Evolutionary conservation across 2,888 invertebrate species (phyloP).

Genomic region (Drosophila cracens): DNA sequence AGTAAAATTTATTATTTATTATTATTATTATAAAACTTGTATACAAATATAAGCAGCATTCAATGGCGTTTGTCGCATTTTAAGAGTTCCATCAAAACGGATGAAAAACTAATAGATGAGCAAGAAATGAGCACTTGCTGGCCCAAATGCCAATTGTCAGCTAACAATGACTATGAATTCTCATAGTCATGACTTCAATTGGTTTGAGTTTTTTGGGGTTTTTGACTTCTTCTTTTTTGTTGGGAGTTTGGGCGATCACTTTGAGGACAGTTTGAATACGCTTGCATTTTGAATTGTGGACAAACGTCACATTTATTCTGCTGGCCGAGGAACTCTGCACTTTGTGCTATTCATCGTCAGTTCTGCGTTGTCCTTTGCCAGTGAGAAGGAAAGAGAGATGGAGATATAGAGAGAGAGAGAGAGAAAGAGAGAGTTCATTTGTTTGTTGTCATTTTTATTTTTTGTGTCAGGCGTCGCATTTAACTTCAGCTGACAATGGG

Average conservation of each 20-base stretch:
- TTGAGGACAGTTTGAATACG: conserved; percentile 21
- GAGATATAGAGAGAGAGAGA: neutral
- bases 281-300: conserved; percentile 41
- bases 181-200: conserved; percentile 5
- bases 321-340: conserved; percentile 22
- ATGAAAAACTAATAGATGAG: neutral
- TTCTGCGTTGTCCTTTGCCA: conserved; percentile 41
- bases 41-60: neutral
- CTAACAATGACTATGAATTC: conserved; percentile 5
- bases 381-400: neutral
- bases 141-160: neutral
- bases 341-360: conserved; percentile 3
- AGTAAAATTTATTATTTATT: too few species aligned
- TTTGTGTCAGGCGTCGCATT: conserved; percentile 66
- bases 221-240: neutral
- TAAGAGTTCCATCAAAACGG: neutral
- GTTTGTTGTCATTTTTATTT: conserved; percentile 31
- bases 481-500: conserved; percentile 69
- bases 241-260: conserved; percentile 14
- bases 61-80: neutral
- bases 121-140: neutral
- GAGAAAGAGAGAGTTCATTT: neutral
- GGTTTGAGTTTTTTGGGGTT: conserved; percentile 3
- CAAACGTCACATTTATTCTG: conserved; percentile 45
- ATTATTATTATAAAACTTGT: neutral